A percentile compares a stretch with the other conserved stretches of the same genome.
phyloP scores from a whole-genome alignment of 2,888 invertebrate species.

The Sisyra terminalis region DNA sequence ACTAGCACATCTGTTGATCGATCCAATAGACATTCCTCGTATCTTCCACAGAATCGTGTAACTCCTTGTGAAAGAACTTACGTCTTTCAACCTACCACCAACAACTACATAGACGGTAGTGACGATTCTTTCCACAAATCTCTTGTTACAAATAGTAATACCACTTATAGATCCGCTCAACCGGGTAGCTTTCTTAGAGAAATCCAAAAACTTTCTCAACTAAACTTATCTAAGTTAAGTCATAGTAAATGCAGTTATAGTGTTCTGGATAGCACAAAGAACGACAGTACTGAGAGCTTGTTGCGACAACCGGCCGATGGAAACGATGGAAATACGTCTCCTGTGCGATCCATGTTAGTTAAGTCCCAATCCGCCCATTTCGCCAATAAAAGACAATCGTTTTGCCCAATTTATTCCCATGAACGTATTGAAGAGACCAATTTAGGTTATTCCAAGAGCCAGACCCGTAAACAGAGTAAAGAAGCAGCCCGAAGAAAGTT shows the following conservation, averaged over 20 bases:
- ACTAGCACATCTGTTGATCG: slow-evolving; percentile 23
- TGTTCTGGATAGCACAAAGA: slow-evolving; percentile 39
- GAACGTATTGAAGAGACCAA: slow-evolving; percentile 2
- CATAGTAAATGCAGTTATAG: slow-evolving; percentile 52
- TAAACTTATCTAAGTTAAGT: slow-evolving; percentile 47
- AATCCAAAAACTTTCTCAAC: slow-evolving; percentile 52
- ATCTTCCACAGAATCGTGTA: slow-evolving; percentile 25
- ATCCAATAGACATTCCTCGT: slow-evolving; percentile 25
- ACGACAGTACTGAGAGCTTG: slow-evolving; percentile 50
- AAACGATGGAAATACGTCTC: slow-evolving; percentile 17
- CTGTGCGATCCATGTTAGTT: slow-evolving; percentile 24
- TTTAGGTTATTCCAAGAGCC: slow-evolving; percentile 4
- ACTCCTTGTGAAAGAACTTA: slow-evolving; percentile 27
- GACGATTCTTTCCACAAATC: slow-evolving; percentile 15
- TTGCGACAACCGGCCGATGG: slow-evolving; percentile 23
- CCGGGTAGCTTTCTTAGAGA: slow-evolving; percentile 36
- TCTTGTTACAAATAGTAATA: slow-evolving; percentile 2
- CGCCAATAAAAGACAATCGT: slow-evolving; percentile 32
- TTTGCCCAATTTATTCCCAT: slow-evolving; percentile 19
- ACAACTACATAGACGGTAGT: slow-evolving; percentile 28
- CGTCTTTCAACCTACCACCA: slow-evolving; percentile 26
- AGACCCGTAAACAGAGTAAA: slow-evolving; percentile 18
- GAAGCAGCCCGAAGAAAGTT: slow-evolving; percentile 12
- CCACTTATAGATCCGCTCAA: slow-evolving; percentile 7
- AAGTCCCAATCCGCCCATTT: slow-evolving; percentile 41